Percentiles rank a stretch among this genome's conserved stretches.
These are phyloP conservation scores for Varanus salvator DNA, from an alignment of 2,113 vertebrate species.

Conservation along the genomic window DNA sequence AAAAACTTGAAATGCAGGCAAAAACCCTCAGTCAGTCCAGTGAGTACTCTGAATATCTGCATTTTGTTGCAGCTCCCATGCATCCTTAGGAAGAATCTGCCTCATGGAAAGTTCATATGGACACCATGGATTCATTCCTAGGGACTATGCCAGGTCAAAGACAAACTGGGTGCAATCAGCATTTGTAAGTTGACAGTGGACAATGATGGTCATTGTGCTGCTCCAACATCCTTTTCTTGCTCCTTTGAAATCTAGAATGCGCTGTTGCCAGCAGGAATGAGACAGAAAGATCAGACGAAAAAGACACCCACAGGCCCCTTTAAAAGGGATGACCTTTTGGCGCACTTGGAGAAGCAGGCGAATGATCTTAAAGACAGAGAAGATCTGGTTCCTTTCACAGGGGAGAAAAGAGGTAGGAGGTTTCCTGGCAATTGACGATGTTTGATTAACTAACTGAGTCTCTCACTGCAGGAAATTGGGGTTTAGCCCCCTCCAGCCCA, in stretches of 20 bases:
- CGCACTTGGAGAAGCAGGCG: conserved; percentile 96
- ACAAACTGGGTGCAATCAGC: not conserved
- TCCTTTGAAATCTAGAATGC: conserved; percentile 82
- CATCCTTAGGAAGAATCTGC: not conserved
- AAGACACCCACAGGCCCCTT: conserved; percentile 93
- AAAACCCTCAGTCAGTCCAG: too few species aligned
- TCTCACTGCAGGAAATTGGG: not conserved
- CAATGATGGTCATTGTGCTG: not conserved
- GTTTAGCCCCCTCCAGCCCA: too few species aligned
- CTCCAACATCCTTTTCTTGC: conserved; percentile 6
- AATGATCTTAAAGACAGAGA: conserved; percentile 93
- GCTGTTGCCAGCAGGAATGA: conserved; percentile 90
- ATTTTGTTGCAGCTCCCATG: not conserved
- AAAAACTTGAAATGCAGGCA: too few species aligned
- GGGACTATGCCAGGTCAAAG: not conserved
- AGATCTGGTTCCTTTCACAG: conserved; percentile 94
- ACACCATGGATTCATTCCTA: not conserved
- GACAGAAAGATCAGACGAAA: conserved; percentile 97
- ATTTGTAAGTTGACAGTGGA: too few species aligned
- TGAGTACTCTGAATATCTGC: not conserved
- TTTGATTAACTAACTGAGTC: not conserved
- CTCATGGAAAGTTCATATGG: not conserved
- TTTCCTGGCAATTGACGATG: accelerated
- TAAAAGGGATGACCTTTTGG: conserved; percentile 92
- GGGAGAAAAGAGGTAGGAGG: conserved; percentile 93